phyloP scores from a whole-genome alignment of 2,888 invertebrate species.

The Parthenolecanium corni region DNA sequence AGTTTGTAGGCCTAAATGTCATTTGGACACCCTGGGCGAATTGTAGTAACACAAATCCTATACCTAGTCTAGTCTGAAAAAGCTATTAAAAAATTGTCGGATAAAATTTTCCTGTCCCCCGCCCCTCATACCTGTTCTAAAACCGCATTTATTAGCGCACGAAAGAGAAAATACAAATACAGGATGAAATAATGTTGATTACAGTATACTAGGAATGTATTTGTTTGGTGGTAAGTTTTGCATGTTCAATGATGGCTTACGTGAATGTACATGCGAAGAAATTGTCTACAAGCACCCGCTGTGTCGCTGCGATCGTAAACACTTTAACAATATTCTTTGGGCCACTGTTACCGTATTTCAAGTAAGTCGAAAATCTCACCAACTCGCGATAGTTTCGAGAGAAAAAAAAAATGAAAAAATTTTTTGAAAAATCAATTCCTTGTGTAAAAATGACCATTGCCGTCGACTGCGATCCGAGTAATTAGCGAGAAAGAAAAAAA shows the following conservation, averaged over 20 bases:
- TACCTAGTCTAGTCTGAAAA: no score
- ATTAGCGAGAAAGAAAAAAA: no score
- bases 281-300: conserved; percentile 75
- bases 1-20: no score
- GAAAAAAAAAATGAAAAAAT: conserved; percentile 12
- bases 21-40: no score
- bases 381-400: background rate
- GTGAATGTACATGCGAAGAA: conserved; percentile 88
- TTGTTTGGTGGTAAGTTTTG: conserved; percentile 99
- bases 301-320: conserved; percentile 94
- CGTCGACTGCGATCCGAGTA: no score
- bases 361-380: conserved; percentile 50
- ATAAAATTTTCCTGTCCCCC: no score
- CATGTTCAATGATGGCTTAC: conserved; percentile 79
- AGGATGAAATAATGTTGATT: conserved; percentile 32
- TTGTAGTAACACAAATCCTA: no score
- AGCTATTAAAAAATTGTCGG: no score
- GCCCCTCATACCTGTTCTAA: no score
- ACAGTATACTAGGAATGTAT: conserved; percentile 98
- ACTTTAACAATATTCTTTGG: conserved; percentile 97
- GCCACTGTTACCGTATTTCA: conserved; percentile 95
- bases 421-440: background rate
- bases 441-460: background rate
- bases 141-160: no score
- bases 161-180: conserved; percentile 10